Percentiles rank a stretch among this genome's conserved stretches.
Conservation (phyloP, 2,888 invertebrate genomes). For the Auanema freiburgensis region DNA sequence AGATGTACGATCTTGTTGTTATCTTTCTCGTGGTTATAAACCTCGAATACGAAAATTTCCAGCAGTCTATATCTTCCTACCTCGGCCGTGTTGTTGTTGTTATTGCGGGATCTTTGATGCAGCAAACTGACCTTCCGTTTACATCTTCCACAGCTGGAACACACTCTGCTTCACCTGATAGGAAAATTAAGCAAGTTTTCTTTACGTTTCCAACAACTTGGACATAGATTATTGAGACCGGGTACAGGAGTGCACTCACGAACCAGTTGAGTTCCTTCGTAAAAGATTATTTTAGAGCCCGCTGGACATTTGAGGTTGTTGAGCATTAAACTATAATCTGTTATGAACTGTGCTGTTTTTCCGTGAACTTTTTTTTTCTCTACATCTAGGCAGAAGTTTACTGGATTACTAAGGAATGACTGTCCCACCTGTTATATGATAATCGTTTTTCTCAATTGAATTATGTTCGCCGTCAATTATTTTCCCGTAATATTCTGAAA, state of each 20-base stretch:
- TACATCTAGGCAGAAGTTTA: too few relatives aligned
- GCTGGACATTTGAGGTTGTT: slow-evolving; percentile 31
- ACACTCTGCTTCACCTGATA: slow-evolving; percentile 24
- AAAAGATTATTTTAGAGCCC: slow-evolving; percentile 24
- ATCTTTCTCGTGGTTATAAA: neutral
- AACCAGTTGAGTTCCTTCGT: slow-evolving; percentile 38
- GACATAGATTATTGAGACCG: slow-evolving; percentile 33
- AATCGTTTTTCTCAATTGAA: too few relatives aligned
- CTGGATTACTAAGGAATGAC: too few relatives aligned
- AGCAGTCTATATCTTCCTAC: slow-evolving; percentile 4
- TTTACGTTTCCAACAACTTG: slow-evolving; percentile 18
- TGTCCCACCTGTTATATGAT: too few relatives aligned
- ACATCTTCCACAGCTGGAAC: slow-evolving; percentile 30
- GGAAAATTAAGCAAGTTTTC: neutral
- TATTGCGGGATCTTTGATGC: slow-evolving; percentile 31
- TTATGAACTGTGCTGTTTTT: neutral
- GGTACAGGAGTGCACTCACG: slow-evolving; percentile 38
- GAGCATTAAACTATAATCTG: neutral
- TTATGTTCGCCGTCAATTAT: too few relatives aligned
- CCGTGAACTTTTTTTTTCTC: too few relatives aligned
- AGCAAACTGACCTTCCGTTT: slow-evolving; percentile 32
- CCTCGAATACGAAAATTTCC: neutral
- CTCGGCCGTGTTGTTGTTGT: slow-evolving; percentile 16
- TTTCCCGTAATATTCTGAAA: too few relatives aligned
- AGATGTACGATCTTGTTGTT: slow-evolving; percentile 9